Evolutionary conservation across 2,113 vertebrate genomes (phyloP).

Genomic region (Tragelaphus imberbis): DNA sequence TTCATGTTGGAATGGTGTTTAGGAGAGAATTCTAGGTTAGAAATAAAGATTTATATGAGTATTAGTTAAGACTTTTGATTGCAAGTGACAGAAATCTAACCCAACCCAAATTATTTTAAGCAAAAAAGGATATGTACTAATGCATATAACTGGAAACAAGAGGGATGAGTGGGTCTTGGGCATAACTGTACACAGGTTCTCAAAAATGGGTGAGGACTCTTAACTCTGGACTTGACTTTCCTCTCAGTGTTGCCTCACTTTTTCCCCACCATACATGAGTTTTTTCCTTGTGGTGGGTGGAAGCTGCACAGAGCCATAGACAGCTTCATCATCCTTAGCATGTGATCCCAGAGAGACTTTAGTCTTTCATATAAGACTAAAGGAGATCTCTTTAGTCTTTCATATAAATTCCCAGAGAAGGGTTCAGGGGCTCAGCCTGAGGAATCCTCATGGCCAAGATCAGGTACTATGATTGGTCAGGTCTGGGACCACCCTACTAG

Average conservation of each 20-base stretch:
- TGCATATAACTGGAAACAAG: background rate
- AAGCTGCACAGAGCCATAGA: background rate
- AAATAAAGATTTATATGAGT: background rate
- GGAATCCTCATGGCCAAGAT: background rate
- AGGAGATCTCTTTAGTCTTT: background rate
- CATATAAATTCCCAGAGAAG: background rate
- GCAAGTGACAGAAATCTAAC: background rate
- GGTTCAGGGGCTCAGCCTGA: background rate
- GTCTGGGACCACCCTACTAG: background rate
- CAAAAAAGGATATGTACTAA: background rate
- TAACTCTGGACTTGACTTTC: background rate
- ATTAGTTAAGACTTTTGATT: background rate
- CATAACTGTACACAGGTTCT: background rate
- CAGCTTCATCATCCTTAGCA: background rate
- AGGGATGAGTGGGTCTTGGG: background rate
- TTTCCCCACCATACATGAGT: too few species aligned
- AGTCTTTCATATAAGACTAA: background rate
- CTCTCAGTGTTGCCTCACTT: background rate
- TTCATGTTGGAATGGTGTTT: background rate
- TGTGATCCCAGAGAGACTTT: background rate
- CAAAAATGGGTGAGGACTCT: background rate
- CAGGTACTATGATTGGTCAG: background rate
- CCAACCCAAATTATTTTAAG: background rate
- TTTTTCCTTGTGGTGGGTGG: background rate
- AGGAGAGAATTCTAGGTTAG: background rate